Evolutionary conservation across 2,888 invertebrate species (phyloP).

Genomic region (Lacanobia wlatinum): DNA sequence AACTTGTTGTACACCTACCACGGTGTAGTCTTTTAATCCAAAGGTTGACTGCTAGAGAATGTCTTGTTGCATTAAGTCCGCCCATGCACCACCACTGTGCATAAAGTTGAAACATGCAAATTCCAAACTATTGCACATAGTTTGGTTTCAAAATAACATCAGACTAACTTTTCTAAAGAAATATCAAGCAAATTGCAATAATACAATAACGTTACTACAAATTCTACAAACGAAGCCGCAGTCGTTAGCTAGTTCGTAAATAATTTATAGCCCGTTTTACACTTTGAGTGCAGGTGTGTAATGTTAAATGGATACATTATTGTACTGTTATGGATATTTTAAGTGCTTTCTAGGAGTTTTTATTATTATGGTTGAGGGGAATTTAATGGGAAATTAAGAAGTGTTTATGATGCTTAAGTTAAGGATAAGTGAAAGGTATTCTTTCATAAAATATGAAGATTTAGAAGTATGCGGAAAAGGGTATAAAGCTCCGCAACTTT

Average conservation of each 20-base stretch:
- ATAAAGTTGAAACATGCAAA: too few relatives aligned
- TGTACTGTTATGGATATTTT: slow-evolving; percentile 15
- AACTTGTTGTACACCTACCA: too few relatives aligned
- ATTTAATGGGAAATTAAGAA: slow-evolving; percentile 1
- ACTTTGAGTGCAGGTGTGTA: slow-evolving; percentile 38
- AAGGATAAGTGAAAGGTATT: not conserved
- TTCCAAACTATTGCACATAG: too few relatives aligned
- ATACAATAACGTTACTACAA: not conserved
- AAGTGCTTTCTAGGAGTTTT: slow-evolving; percentile 21
- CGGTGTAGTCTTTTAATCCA: too few relatives aligned
- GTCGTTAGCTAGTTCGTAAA: not conserved
- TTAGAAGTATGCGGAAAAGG: too few relatives aligned
- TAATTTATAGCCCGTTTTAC: slow-evolving; percentile 20
- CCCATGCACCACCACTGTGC: too few relatives aligned
- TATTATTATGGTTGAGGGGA: slow-evolving; percentile 1
- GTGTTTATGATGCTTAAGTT: not conserved
- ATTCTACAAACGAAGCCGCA: not conserved
- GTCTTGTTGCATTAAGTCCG: too few relatives aligned
- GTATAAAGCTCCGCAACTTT: too few relatives aligned
- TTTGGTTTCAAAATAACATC: too few relatives aligned
- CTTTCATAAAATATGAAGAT: not conserved
- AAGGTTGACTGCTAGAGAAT: too few relatives aligned
- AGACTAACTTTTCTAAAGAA: too few relatives aligned
- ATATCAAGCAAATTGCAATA: too few relatives aligned
- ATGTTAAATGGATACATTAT: slow-evolving; percentile 17